A percentile compares a stretch with the other conserved stretches of the same genome.
phyloP scores from a whole-genome alignment of 2,113 vertebrate species.

The Protobothrops flavoviridis region DNA sequence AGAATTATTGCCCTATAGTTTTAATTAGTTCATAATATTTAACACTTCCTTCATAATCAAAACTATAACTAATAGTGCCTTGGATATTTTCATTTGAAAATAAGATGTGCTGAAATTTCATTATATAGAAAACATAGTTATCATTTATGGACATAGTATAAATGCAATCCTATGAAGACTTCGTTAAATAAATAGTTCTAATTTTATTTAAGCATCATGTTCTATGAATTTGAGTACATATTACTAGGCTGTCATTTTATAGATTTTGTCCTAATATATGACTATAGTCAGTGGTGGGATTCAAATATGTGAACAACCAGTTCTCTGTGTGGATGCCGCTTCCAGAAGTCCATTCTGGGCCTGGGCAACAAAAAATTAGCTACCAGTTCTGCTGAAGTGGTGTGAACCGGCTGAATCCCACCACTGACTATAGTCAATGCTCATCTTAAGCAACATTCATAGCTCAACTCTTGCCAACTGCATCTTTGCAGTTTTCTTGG shows the following conservation, averaged over 20 bases:
- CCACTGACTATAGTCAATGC: neutral
- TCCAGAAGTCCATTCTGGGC: too few species aligned
- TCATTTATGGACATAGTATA: neutral
- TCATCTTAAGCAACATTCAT: neutral
- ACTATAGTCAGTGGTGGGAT: neutral
- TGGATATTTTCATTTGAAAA: constrained; percentile 2
- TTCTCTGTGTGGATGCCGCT: too few species aligned
- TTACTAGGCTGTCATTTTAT: neutral
- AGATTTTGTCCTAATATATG: neutral
- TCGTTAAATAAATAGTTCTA: neutral
- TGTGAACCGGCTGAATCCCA: too few species aligned
- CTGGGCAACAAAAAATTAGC: too few species aligned
- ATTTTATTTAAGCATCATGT: neutral
- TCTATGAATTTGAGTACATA: neutral
- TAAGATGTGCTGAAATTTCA: neutral
- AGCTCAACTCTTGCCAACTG: neutral
- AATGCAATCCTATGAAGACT: neutral
- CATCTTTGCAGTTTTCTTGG: neutral
- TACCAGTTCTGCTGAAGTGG: too few species aligned
- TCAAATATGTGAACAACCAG: too few species aligned
- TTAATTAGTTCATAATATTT: neutral
- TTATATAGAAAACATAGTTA: neutral
- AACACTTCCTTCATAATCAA: neutral
- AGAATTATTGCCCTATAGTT: neutral
- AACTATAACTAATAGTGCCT: neutral